Base-by-base conservation (phyloP, 2,888 invertebrate genomes). In the Andrena chrysosceles region DNA sequence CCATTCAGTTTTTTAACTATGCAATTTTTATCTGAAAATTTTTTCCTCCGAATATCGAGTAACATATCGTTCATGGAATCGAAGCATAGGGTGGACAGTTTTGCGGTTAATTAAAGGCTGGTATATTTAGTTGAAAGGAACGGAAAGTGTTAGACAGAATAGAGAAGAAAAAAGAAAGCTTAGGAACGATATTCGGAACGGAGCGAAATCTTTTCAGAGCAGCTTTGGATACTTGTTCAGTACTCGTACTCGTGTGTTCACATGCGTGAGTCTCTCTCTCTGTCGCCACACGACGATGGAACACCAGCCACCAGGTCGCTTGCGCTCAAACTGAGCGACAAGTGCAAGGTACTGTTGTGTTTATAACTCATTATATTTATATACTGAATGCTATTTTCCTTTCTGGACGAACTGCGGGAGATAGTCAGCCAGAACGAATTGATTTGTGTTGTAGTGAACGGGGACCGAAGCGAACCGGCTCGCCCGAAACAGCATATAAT, bases 261-360 rank as follows among this genome's bases (percentile, higher is more conserved):
- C 94, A 92, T 79, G 81, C 80, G 81, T 81, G 81, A 81, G 81
- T 81, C 73, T 81, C 81, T 80, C 80, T 81, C 82, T 82, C 83
- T 82, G 82, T 81, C 82, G 81, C 81, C 83, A 88, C 93, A 93
- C 93, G 93, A 92, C 94, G 94, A 93, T 94, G 94, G 95, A 96
- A 95, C 95, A 95, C 96, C 93, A 95, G 96, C 95, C 81, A 79
- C 81, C 81, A 81, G 81, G 81, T 81, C 81, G 96, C 96, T 96
- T 95, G 96, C 96, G 95, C 96, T 96, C 96, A 96, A 96, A 96
- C 95, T 93, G 96, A 96, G 96, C 95, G 96, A 96, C 96, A 95
- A 96, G 96, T 96, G 96, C 96, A 96, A 97, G 96, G 96, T 96
- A 96, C 96, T 95, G 96, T 96, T 91, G 81, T 80, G 81, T 81